These are phyloP conservation scores for Morbakka virulenta DNA, from an alignment of 30 jellyfish, hydroid and myxozoan species.

Conservation along the genomic window DNA sequence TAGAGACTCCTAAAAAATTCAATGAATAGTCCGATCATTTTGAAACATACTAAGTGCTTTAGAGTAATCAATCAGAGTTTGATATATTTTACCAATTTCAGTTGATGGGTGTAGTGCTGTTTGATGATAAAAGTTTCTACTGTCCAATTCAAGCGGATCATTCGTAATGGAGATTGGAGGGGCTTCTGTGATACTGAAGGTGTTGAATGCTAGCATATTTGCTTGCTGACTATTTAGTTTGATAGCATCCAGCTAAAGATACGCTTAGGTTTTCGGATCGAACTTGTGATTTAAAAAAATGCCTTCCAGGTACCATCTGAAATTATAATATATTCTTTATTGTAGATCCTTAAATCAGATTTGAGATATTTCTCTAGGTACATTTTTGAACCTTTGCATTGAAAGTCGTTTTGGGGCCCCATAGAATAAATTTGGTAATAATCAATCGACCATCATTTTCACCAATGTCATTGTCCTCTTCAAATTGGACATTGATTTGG, in stretches of 20 bases:
- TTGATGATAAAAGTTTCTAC: neutral
- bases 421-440: too few species aligned
- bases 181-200: too few species aligned
- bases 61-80: neutral
- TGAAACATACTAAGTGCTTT: neutral
- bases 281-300: slow-evolving; percentile 13
- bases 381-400: neutral
- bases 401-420: slow-evolving; percentile 27
- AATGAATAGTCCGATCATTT: neutral
- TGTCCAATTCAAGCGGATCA: neutral
- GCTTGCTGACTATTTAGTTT: neutral
- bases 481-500: neutral
- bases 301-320: too few species aligned
- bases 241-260: slow-evolving; percentile 3
- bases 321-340: slow-evolving; percentile 2
- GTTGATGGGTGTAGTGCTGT: neutral
- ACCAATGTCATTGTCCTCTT: slow-evolving; percentile 3
- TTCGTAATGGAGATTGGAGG: neutral
- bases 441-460: neutral
- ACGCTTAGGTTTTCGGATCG: slow-evolving; percentile 13
- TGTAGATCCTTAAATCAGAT: neutral
- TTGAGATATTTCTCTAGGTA: neutral
- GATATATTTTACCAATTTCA: neutral
- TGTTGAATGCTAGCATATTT: neutral
- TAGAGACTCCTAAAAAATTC: neutral